Conservation (phyloP, 2,888 invertebrate genomes). For the Conus canariensis region DNA sequence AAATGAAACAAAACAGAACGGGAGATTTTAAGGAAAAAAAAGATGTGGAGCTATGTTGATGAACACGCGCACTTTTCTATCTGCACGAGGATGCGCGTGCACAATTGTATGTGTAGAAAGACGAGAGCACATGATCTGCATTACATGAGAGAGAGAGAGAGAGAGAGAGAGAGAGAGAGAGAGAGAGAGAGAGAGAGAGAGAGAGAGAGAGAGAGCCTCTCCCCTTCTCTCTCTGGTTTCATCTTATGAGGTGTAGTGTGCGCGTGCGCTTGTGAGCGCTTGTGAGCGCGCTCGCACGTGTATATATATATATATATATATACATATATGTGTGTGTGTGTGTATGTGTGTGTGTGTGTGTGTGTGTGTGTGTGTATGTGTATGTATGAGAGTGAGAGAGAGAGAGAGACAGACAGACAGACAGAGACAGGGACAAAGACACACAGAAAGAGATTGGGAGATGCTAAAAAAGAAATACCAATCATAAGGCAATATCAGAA, state of each 20-base stretch:
- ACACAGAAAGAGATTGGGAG: not conserved
- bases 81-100: not conserved
- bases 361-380: no score
- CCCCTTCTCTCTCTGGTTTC: no score
- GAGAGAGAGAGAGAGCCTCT: no score
- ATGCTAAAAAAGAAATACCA: not conserved
- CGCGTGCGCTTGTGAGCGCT: not conserved
- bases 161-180: no score
- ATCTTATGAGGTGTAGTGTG: not conserved
- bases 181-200: no score
- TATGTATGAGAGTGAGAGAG: not conserved
- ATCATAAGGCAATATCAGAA: no score
- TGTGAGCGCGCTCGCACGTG: not conserved
- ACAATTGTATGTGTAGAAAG: no score
- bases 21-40: not conserved
- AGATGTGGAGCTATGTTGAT: not conserved
- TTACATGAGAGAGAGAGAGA: no score
- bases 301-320: not conserved
- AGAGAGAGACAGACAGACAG: constrained; percentile 7
- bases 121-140: no score
- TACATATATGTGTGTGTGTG: not conserved
- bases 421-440: not conserved
- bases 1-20: not conserved
- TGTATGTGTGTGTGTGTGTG: not conserved
- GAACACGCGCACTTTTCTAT: not conserved